Conservation (phyloP, 2,113 vertebrate genomes). For the Pterocles orientalis region DNA sequence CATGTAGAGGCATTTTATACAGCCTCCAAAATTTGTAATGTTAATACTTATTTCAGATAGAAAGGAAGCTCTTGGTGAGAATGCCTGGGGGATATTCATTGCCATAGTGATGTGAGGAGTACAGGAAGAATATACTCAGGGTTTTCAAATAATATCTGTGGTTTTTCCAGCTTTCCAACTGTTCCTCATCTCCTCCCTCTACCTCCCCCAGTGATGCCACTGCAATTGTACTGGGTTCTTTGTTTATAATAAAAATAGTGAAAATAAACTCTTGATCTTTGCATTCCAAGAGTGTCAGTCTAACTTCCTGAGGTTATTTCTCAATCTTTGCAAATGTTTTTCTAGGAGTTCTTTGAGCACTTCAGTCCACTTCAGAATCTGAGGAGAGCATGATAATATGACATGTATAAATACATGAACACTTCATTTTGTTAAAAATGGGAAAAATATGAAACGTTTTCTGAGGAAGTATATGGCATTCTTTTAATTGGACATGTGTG, state of each 20-base stretch:
- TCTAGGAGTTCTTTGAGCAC: background rate
- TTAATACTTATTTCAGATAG: background rate
- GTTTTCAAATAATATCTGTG: slow-evolving; percentile 1
- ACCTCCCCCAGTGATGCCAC: slow-evolving; percentile 13
- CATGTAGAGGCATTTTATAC: background rate
- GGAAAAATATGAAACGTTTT: background rate
- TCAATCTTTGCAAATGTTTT: slow-evolving; percentile 41
- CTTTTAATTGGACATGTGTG: background rate
- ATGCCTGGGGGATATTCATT: background rate
- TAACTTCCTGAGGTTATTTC: slow-evolving; percentile 49
- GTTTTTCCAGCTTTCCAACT: slow-evolving; percentile 22
- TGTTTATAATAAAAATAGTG: slow-evolving; percentile 50
- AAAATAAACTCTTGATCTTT: slow-evolving; percentile 58
- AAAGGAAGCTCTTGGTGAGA: background rate
- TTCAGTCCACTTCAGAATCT: background rate
- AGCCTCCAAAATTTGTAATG: background rate
- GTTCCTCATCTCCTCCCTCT: slow-evolving; percentile 10
- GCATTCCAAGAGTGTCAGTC: slow-evolving; percentile 39
- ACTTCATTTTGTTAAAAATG: background rate
- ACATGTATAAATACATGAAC: background rate
- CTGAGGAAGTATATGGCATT: background rate
- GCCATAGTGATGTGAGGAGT: background rate
- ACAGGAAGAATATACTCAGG: background rate
- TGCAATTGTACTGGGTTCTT: slow-evolving; percentile 27
- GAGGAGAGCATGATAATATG: background rate